A percentile compares a stretch with the other conserved stretches of the same genome.
Conservation (phyloP, 1,140 invertebrate genomes). For the Anastrepha ludens region DNA sequence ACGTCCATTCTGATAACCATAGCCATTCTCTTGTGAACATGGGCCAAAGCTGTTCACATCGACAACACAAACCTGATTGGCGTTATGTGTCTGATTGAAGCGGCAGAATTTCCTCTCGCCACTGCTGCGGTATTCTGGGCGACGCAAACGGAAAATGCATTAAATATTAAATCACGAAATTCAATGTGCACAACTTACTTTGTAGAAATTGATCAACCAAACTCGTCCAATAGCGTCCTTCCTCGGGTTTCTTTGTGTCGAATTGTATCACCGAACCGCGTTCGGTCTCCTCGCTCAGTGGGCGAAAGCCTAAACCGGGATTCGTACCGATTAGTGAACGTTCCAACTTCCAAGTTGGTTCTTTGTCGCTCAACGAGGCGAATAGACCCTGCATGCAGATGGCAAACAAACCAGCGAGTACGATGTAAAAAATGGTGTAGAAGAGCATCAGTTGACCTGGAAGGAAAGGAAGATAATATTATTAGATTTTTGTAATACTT, state of each 20-base stretch:
- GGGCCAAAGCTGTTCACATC: constrained; percentile 79
- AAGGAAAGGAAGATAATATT: constrained; percentile 38
- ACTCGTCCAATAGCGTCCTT: constrained; percentile 81
- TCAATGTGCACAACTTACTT: constrained; percentile 77
- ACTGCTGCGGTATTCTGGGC: constrained; percentile 72
- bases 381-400: constrained; percentile 88
- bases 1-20: constrained; percentile 82
- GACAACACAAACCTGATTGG: constrained; percentile 83
- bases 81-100: constrained; percentile 77
- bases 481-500: no score
- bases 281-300: constrained; percentile 83
- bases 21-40: constrained; percentile 80
- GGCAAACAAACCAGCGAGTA: constrained; percentile 85
- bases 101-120: constrained; percentile 82
- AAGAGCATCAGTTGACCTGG: constrained; percentile 84
- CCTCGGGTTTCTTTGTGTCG: constrained; percentile 79
- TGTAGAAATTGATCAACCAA: constrained; percentile 82
- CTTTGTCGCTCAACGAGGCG: constrained; percentile 80
- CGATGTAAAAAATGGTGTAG: constrained; percentile 89
- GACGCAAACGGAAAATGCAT: constrained; percentile 10
- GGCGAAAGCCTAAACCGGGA: constrained; percentile 93
- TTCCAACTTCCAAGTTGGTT: constrained; percentile 83
- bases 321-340: constrained; percentile 89
- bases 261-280: constrained; percentile 91
- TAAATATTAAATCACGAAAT: background rate